Evolutionary conservation across 2,113 vertebrate species (phyloP).

Genomic region (zebrafish (Danio rerio)): DNA sequence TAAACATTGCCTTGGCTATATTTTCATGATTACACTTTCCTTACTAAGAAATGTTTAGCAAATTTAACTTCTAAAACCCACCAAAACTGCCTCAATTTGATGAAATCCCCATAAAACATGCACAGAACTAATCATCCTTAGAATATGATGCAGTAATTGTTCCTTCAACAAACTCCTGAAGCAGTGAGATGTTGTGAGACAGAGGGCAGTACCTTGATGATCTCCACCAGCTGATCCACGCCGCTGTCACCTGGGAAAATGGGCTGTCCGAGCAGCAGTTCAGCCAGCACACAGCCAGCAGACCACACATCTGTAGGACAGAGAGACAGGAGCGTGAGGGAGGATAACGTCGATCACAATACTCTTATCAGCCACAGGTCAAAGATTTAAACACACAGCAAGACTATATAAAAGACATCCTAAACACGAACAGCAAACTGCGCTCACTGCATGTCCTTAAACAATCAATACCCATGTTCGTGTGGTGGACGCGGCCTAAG

Average conservation of each 20-base stretch:
- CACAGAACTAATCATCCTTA: no score
- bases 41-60: no score
- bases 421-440: background rate
- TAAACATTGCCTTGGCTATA: no score
- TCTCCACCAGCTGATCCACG: conserved; percentile 99
- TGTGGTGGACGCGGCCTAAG: background rate
- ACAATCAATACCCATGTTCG: background rate
- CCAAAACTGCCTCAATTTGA: no score
- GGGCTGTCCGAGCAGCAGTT: conserved; percentile 97
- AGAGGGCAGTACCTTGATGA: conserved; percentile 88
- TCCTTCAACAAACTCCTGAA: no score
- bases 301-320: conserved; percentile 92
- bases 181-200: no score
- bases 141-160: no score
- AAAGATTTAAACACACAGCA: background rate
- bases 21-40: no score
- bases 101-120: no score
- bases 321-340: conserved; percentile 43
- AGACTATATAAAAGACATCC: background rate
- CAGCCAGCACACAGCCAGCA: conserved; percentile 96
- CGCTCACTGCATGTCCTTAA: background rate
- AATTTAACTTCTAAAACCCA: no score
- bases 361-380: background rate
- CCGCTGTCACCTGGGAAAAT: conserved; percentile 99
- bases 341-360: background rate